A percentile compares a stretch with the other conserved stretches of the same genome.
Conservation (phyloP, 2,888 invertebrate species). For the Fragum sueziense region DNA sequence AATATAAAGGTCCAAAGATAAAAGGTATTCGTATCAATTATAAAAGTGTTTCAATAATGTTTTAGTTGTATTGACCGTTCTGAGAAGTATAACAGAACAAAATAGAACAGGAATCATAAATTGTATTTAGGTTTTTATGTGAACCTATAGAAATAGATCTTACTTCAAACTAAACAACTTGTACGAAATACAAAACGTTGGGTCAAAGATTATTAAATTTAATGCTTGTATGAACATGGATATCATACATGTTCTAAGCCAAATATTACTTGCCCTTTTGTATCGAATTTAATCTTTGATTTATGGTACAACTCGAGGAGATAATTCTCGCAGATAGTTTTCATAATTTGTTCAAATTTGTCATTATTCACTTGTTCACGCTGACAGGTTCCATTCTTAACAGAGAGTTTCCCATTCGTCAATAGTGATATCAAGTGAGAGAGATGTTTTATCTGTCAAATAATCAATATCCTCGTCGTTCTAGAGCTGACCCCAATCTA, state of each 20-base stretch:
- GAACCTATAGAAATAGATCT: too few relatives aligned
- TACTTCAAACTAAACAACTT: too few relatives aligned
- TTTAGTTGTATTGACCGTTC: too few relatives aligned
- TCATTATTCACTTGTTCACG: conserved; percentile 21
- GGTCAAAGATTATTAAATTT: too few relatives aligned
- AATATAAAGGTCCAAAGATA: too few relatives aligned
- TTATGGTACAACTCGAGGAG: not conserved
- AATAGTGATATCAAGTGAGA: conserved; percentile 1
- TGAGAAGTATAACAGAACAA: too few relatives aligned
- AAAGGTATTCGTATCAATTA: too few relatives aligned
- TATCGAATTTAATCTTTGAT: conserved; percentile 7
- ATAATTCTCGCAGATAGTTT: conserved; percentile 18
- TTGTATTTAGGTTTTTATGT: too few relatives aligned
- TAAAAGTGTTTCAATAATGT: too few relatives aligned
- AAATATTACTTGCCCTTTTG: not conserved
- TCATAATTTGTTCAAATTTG: conserved; percentile 21
- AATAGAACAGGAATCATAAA: too few relatives aligned
- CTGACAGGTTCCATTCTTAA: conserved; percentile 10
- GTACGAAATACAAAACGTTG: too few relatives aligned
- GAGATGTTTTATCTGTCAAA: conserved; percentile 17
- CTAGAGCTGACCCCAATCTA: conserved; percentile 38
- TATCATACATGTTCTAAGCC: not conserved
- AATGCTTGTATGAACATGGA: not conserved
- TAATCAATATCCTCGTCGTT: conserved; percentile 24
- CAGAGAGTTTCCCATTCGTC: conserved; percentile 21